phyloP scores from a whole-genome alignment of 2,113 vertebrate species.

The Orycteropus afer region DNA sequence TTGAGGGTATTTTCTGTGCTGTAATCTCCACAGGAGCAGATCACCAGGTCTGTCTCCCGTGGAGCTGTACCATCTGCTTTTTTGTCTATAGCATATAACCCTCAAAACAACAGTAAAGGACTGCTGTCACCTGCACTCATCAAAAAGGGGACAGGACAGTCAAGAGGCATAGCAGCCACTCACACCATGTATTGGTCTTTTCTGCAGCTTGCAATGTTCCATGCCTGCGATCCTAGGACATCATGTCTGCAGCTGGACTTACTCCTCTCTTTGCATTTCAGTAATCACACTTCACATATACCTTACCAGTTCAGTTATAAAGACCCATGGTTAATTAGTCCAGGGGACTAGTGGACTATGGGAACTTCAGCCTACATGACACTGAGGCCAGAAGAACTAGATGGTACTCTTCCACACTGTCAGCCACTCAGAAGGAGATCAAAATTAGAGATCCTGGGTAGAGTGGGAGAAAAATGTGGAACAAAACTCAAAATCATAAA shows the following conservation, averaged over 20 bases:
- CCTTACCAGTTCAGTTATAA: not conserved
- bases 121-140: not conserved
- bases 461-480: too few relatives aligned
- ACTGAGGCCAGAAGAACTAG: too few relatives aligned
- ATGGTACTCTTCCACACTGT: too few relatives aligned
- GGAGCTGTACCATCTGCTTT: not conserved
- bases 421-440: too few relatives aligned
- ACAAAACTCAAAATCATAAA: too few relatives aligned
- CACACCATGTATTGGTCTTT: rapidly evolving
- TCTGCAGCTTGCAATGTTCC: not conserved
- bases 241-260: not conserved
- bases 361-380: too few relatives aligned
- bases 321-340: not conserved
- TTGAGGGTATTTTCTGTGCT: too few relatives aligned
- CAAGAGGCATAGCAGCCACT: not conserved
- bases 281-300: not conserved
- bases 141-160: not conserved
- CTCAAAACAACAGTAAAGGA: not conserved
- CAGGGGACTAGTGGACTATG: too few relatives aligned
- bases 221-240: not conserved
- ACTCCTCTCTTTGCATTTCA: not conserved
- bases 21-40: not conserved
- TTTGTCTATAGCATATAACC: not conserved
- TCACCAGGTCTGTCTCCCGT: not conserved
- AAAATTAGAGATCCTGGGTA: too few relatives aligned